phyloP scores from a whole-genome alignment of 2,113 vertebrate species.

The Miniopterus natalensis region DNA sequence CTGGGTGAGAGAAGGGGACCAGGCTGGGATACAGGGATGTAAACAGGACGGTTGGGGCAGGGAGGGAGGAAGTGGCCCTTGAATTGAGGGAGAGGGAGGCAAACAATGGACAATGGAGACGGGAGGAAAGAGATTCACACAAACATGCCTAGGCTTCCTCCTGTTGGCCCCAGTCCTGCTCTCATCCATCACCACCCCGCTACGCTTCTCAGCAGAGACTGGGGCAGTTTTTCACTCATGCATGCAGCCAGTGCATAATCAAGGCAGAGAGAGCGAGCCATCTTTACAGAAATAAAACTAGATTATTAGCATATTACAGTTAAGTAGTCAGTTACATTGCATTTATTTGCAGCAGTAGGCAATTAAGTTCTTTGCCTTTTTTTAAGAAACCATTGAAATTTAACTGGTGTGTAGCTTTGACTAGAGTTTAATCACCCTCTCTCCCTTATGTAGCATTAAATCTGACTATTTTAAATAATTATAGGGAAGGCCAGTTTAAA shows the following conservation, averaged over 20 bases:
- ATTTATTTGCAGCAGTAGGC: background rate
- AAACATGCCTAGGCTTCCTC: background rate
- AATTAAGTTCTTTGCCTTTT: slow-evolving; percentile 38
- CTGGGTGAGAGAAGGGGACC: background rate
- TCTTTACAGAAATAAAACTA: slow-evolving; percentile 15
- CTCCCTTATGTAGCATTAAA: background rate
- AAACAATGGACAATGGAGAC: slow-evolving; percentile 45
- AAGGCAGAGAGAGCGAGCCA: background rate
- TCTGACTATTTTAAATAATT: slow-evolving; percentile 45
- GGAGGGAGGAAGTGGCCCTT: slow-evolving; percentile 7
- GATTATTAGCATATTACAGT: background rate
- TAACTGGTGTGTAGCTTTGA: background rate
- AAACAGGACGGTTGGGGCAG: background rate
- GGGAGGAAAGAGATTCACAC: slow-evolving; percentile 17
- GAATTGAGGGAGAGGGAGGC: background rate
- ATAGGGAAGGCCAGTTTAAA: slow-evolving; percentile 30
- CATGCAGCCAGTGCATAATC: background rate
- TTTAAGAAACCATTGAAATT: slow-evolving; percentile 54
- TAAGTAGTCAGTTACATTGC: background rate
- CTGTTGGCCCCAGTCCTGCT: background rate
- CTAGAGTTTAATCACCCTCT: background rate
- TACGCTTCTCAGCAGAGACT: background rate
- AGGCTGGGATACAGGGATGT: background rate
- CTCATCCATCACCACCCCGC: background rate
- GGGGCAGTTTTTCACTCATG: background rate